Conservation (phyloP, 2,113 vertebrate genomes). For the Thunnus thynnus region DNA sequence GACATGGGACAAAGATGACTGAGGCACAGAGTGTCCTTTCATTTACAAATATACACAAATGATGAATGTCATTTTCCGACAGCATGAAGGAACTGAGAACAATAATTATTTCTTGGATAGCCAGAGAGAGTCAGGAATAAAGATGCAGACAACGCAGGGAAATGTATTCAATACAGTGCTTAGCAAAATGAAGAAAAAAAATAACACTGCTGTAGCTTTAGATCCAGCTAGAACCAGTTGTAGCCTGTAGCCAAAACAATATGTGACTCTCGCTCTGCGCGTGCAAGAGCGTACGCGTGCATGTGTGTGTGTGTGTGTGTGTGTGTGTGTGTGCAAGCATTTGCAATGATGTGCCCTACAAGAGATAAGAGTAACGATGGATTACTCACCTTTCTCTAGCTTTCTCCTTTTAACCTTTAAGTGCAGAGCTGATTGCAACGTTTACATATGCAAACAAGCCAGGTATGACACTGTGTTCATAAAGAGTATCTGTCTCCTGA, state of each 20-base stretch:
- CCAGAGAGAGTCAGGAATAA: slow-evolving; percentile 3
- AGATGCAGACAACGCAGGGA: slow-evolving; percentile 31
- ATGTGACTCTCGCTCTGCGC: slow-evolving; percentile 65
- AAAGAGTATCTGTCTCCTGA: background rate
- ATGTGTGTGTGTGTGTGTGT: background rate
- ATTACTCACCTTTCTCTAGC: slow-evolving; percentile 59
- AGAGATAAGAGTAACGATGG: slow-evolving; percentile 71
- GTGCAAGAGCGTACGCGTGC: slow-evolving; percentile 2
- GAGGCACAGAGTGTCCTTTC: background rate
- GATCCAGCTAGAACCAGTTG: slow-evolving; percentile 83
- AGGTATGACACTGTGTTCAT: background rate
- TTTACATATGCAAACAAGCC: slow-evolving; percentile 41
- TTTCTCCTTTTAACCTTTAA: slow-evolving; percentile 59
- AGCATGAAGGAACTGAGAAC: background rate
- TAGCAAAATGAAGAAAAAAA: slow-evolving; percentile 47
- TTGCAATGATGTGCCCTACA: slow-evolving; percentile 52
- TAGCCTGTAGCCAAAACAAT: slow-evolving; percentile 84
- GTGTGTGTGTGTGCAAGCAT: slow-evolving; percentile 48
- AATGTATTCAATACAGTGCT: slow-evolving; percentile 45
- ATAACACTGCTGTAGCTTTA: slow-evolving; percentile 70
- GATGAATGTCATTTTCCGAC: background rate
- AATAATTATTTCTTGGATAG: slow-evolving; percentile 37
- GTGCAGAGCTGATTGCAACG: slow-evolving; percentile 57
- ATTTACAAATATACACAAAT: background rate
- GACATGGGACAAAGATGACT: background rate